These are phyloP conservation scores for Anguilla rostrata DNA, from an alignment of 2,113 vertebrate genomes.

Conservation along the genomic window DNA sequence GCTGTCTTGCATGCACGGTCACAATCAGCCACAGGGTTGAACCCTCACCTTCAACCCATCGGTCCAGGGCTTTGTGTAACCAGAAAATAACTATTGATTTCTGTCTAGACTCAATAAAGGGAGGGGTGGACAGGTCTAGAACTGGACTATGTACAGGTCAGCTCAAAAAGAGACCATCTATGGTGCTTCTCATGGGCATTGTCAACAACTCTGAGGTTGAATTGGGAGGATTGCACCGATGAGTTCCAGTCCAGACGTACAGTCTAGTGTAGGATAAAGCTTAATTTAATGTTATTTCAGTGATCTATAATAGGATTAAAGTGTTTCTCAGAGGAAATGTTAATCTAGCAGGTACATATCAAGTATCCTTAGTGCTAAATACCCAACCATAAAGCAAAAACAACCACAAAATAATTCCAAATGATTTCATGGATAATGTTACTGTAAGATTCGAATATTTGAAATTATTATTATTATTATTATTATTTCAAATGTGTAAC, in stretches of 20 bases:
- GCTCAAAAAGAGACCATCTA: background rate
- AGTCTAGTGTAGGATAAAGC: background rate
- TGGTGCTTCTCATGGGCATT: background rate
- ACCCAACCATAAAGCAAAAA: background rate
- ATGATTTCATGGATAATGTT: too few relatives aligned
- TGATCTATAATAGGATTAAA: background rate
- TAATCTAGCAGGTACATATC: background rate
- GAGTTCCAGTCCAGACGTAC: background rate
- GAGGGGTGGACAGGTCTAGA: background rate
- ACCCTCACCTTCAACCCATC: background rate
- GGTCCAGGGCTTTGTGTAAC: background rate
- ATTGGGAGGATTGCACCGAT: background rate
- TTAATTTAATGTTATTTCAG: background rate
- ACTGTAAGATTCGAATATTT: background rate
- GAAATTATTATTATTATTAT: background rate
- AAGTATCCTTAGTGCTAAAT: background rate
- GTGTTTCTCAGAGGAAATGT: background rate
- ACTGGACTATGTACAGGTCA: background rate
- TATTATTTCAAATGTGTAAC: background rate
- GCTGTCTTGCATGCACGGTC: slow-evolving; percentile 5
- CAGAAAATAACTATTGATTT: slow-evolving; percentile 37
- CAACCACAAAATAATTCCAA: background rate
- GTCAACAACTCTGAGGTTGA: background rate
- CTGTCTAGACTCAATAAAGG: slow-evolving; percentile 7
- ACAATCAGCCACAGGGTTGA: slow-evolving; percentile 15